Base-by-base conservation (phyloP, 2,113 vertebrate species). In the Podilymbus podiceps region DNA sequence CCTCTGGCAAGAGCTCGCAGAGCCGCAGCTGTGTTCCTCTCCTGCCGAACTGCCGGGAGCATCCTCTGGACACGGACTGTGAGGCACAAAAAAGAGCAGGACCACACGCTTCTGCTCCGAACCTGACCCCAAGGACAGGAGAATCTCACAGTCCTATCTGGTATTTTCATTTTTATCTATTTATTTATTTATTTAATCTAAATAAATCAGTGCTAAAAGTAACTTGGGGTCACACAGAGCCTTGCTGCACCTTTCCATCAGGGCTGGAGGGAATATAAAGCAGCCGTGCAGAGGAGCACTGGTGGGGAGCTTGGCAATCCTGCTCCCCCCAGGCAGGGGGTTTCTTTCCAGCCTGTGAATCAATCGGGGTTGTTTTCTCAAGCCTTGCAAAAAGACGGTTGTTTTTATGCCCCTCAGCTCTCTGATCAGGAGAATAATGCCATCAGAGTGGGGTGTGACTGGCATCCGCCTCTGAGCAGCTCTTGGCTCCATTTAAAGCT, bases 291-390 rank as follows among this genome's bases (percentile, higher is more conserved):
- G 66, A 52, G 14, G 14, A 85, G 11, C 3, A 0, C 14, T 8
- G 12, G 17, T 31, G 40, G 8, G 30, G 55, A 71, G 49, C 40
- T 21, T 49, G 18, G 35, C 20, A 9, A 40, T 8, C 35, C 62
- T 69, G 35, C 42, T 63, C 49, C 18, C 25, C 4, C 3, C 1
- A 0, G 5, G 8, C 20, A 69, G 8, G n/a, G 12, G 3, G 4
- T 24, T 63, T 58, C 33, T 77, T 59, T 17, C 9, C 28, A 33
- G 18, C 1, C 0, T 7, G 8, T 55, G 79, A 47, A 55, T 28
- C 1, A 0, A 20, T 8, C 59, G 31, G 30, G 28, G 50, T 13
- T 35, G 27, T 80, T 58, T 66, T 42, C 76, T 30, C 7, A n/a
- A 75, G 38, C 20, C 11, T 3, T 46, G 23, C 24, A 53, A 53